Evolutionary conservation across 2,797 vertebrate species (phyloP), one percentile per base, ranked within the genome.

Genomic region (Sebastes matsubarae): DNA sequence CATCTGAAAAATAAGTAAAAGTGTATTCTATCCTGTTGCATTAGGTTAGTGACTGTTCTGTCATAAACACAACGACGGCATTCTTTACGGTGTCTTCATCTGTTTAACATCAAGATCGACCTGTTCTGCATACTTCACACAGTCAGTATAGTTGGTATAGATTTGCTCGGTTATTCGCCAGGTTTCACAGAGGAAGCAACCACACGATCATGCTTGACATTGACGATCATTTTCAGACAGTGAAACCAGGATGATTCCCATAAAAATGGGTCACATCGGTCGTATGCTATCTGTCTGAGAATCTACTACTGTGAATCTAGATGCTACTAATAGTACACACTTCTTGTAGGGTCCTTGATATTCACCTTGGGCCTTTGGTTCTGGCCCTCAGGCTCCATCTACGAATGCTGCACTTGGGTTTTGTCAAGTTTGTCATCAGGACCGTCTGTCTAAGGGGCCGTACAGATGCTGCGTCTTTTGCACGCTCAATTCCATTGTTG

Each of bases 51-150:
- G 18, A 61, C 57, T 72, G 72, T 52, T 71, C 18, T 64, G 2
- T 60, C 27, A 16, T 61, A 46, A 42, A 74, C 6, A 30, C 4
- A 42, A 38, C 8, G 52, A 24, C n/a, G 30, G 72, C 12, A 36
- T 69, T 78, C 7, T 57, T 79, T 77, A 25, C 8, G 1, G 5
- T 50, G 16, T 73, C n/a, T 61, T 84, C 24, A 58, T 36, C 2
- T 34, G 50, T 65, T 61, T 70, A 64, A 64, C 50, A 79, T 57
- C 58, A 67, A 64, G 29, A 20, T 54, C 38, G 61, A 86, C 76
- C 34, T 63, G 72, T 76, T 87, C 27, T 61, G 13, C 20, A 57
- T n/a, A 73, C 71, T 66, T 72, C 24, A 36, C 22, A 38, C 25
- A 4, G n/a, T 54, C 30, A 5, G 20, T 60, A 59, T 42, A 36